Base-by-base conservation (phyloP, 23 tunicate genomes). In the Trididemnum clinides region DNA sequence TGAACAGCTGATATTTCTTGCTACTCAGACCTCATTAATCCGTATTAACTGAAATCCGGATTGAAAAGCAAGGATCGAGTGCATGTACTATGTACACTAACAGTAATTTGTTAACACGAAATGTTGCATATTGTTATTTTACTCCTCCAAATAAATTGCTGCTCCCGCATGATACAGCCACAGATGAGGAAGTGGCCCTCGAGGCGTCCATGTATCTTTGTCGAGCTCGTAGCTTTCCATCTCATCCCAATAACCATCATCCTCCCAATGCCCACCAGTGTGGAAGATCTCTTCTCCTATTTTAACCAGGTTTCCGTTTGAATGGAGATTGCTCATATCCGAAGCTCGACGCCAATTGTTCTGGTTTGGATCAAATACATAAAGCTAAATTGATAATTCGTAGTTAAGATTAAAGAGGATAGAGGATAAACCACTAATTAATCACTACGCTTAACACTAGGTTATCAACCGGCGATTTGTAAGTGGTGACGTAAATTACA, bases 211-310 rank as follows among this genome's bases (percentile, higher is more conserved):
- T 1, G 78, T 33, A 0, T 82, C 64, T 0, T 62, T 59, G 51
- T 69, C 51, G 25, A 36, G 33, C 80, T 91, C 64, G 58, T 87
- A 91, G 1, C 85, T 69, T 59, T 91, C 96, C 88, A 91, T 86
- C 57, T 86, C 86, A 75, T 91, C 96, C 84, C 84, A 86, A 72
- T 91, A 91, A 21, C 85, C 88, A 59, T 82, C 91, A 0, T 91
- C 88, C 31, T 91, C 91, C 90, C 90, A 91, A 57, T 91, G 96
- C 5, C 96, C 96, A 72, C 96, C 96, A 2, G 96, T 91, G 64
- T 72, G 83, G 84, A 72, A 82, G 39, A 89, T 34, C 27, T 78
- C 70, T 1, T 38, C 58, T 50, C 81, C 94, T 15, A 91, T 44
- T 0, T 83, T 33, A 38, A 90, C 59, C 62, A 91, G 34, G 33